Percentiles rank a stretch among this genome's conserved stretches.
These are phyloP conservation scores for Nymphalis io DNA, from an alignment of 1,140 invertebrate species.

Conservation along the genomic window DNA sequence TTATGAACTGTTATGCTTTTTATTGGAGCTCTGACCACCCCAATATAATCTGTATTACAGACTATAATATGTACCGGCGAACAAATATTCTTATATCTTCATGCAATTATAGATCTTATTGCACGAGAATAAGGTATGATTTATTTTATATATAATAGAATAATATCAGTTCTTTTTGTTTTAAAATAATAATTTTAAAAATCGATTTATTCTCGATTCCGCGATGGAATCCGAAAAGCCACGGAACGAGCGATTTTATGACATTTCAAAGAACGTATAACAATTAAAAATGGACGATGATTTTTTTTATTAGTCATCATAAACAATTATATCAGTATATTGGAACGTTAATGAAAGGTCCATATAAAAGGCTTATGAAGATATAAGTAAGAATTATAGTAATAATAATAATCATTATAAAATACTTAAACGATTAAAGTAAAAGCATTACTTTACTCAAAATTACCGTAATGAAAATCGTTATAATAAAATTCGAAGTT, in stretches of 20 bases:
- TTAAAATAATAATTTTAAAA: background rate
- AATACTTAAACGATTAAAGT: background rate
- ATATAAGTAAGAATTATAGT: conserved; percentile 9
- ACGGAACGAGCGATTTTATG: conserved; percentile 4
- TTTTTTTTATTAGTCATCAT: background rate
- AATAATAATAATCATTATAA: background rate
- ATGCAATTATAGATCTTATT: background rate
- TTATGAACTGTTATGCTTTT: conserved; percentile 23
- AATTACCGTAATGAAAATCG: background rate
- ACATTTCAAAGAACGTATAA: background rate
- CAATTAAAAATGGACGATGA: conserved; percentile 7
- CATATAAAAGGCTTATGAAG: conserved; percentile 3
- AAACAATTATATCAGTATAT: background rate
- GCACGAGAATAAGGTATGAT: background rate
- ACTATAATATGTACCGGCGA: background rate
- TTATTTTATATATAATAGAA: background rate
- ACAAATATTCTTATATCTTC: background rate
- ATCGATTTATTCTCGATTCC: background rate
- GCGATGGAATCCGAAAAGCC: conserved; percentile 6
- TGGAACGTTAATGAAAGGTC: background rate
- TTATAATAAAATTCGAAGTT: background rate
- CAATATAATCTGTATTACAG: background rate
- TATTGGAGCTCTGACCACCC: conserved; percentile 7
- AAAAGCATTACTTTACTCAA: conserved; percentile 1
- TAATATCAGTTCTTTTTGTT: background rate